Percentiles rank a stretch among this genome's conserved stretches.
phyloP scores from a whole-genome alignment of 2,797 vertebrate species.

The Darevskia mixta region DNA sequence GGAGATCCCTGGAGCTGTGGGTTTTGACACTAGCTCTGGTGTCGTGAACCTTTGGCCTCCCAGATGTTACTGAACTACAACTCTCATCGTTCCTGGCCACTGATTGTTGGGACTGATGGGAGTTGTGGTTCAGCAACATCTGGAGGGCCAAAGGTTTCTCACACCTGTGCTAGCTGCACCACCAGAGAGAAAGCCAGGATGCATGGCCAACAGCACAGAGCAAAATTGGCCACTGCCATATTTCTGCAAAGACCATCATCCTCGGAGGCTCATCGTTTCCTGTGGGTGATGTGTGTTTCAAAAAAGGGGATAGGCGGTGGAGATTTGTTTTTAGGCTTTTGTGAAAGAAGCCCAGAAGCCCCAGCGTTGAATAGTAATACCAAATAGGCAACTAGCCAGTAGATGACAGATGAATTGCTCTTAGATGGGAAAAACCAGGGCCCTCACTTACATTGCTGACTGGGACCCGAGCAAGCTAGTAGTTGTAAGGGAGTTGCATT shows the following conservation, averaged over 20 bases:
- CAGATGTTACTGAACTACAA: too few species aligned
- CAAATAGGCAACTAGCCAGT: background rate
- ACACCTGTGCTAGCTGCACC: background rate
- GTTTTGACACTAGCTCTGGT: too few species aligned
- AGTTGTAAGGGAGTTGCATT: conserved; percentile 13
- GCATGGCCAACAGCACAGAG: background rate
- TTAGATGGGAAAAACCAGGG: background rate
- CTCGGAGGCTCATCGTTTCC: background rate
- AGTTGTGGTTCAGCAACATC: too few species aligned
- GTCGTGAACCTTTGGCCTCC: too few species aligned
- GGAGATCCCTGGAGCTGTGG: too few species aligned
- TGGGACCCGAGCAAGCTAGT: background rate
- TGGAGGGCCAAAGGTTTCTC: too few species aligned
- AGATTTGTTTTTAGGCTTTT: background rate
- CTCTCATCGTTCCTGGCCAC: too few species aligned
- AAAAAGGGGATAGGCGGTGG: background rate
- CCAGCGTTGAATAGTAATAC: background rate
- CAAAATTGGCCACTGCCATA: background rate
- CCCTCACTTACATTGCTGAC: background rate
- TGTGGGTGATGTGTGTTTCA: background rate
- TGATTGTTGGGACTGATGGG: too few species aligned
- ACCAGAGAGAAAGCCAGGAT: background rate
- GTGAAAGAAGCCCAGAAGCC: background rate
- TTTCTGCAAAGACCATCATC: background rate
- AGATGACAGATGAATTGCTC: background rate